These are phyloP conservation scores for Anoncus sp. DNA, from an alignment of 2,888 invertebrate species.

Conservation along the genomic window DNA sequence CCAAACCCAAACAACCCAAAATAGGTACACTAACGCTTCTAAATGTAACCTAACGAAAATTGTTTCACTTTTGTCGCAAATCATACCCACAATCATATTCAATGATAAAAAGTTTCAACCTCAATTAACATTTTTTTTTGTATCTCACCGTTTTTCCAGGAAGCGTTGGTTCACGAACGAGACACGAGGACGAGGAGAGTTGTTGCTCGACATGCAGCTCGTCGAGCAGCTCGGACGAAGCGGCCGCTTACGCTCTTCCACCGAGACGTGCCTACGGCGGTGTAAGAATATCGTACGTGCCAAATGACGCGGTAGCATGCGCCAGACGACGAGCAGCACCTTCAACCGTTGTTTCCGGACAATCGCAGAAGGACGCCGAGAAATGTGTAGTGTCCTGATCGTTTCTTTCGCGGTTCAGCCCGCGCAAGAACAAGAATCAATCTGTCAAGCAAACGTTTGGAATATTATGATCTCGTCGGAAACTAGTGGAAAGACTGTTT, in stretches of 20 bases:
- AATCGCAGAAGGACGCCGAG: constrained; percentile 88
- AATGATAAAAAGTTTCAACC: neutral
- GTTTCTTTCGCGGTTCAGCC: constrained; percentile 72
- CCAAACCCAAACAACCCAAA: no score
- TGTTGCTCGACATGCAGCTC: constrained; percentile 96
- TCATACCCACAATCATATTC: no score
- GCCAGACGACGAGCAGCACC: constrained; percentile 87
- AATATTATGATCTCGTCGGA: constrained; percentile 24
- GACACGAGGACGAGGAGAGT: constrained; percentile 86
- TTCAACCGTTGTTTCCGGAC: constrained; percentile 69
- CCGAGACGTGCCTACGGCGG: constrained; percentile 94
- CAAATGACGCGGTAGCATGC: constrained; percentile 95
- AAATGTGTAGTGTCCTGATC: constrained; percentile 95
- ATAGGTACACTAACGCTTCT: neutral
- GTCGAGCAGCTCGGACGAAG: constrained; percentile 93
- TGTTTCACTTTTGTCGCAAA: no score
- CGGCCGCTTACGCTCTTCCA: constrained; percentile 94
- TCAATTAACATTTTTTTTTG: neutral
- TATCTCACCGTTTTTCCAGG: constrained; percentile 46
- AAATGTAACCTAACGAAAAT: neutral
- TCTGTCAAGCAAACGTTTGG: constrained; percentile 19
- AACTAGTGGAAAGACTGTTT: constrained; percentile 1
- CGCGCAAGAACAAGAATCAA: constrained; percentile 52
- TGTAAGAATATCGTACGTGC: constrained; percentile 96
- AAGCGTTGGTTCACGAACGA: constrained; percentile 83